Base-by-base conservation (phyloP, 1,140 invertebrate species). In the Caerostris darwini region DNA sequence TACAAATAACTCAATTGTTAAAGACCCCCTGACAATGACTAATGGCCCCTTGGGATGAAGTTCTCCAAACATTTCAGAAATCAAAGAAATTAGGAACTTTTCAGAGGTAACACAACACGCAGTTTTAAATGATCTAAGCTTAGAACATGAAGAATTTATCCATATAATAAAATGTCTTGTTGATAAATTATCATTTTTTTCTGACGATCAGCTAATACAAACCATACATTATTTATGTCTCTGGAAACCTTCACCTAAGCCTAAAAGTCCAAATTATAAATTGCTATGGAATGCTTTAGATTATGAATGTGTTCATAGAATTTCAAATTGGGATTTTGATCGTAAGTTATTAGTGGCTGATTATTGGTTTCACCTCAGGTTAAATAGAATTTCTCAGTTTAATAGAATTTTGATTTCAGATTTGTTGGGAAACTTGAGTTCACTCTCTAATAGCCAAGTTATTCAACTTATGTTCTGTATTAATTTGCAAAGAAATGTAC, bases 391-490 rank as follows among this genome's bases (percentile, higher is more conserved):
- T 53, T 64, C 88, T 12, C 8, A 77, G 10, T 94, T 91, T 54
- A 94, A 94, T 56, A 53, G 58, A 12, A 54, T 2, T 10, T 56
- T 94, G 19, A 91, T 94, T 59, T 7, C 5, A 3, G 58, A 59
- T 17, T 54, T 86, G 10, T 17, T 90, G 5, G 3, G 14, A 17
- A 69, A 58, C 10, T 14, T 94, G 12, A 50, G 71, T 58, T 53
- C 4, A 6, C 56, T 94, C 5, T 83, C 88, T 14, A 17, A 89
- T 53, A 34, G 7, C 14, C 53, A 94, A 8, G 54, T 94, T 53
- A 82, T 94, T 6, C 94, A 94, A 19, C 81, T 94, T 17, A 91
- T 94, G 94, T 94, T 94, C 64, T 87, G 19, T 19, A 64, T 94
- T 2, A 94, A 94, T 83, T 61, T 94, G 14, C 88, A 94, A 14